Conservation (phyloP, 1,140 invertebrate genomes). For the Dufourea novaeangliae region DNA sequence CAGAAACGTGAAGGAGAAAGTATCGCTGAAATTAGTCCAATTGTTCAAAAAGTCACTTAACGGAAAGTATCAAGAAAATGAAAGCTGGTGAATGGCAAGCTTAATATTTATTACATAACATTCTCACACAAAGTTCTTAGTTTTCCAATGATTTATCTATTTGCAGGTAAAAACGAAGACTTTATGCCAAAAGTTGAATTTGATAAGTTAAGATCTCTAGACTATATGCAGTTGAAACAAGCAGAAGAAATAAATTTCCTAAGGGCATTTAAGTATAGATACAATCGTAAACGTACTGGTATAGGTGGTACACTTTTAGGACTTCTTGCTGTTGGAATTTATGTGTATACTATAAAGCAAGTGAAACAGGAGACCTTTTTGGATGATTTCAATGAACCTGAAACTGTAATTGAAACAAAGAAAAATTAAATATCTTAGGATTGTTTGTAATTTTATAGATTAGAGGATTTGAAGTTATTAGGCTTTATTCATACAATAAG, state of each 20-base stretch:
- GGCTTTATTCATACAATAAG: background rate
- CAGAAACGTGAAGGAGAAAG: background rate
- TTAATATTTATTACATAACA: background rate
- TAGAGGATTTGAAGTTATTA: background rate
- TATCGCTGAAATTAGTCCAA: background rate
- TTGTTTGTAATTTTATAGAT: conserved; percentile 9
- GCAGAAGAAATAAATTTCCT: conserved; percentile 88
- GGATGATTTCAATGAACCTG: conserved; percentile 92
- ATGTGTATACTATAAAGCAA: conserved; percentile 90
- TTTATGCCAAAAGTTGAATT: conserved; percentile 83
- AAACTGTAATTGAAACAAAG: conserved; percentile 79
- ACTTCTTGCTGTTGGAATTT: conserved; percentile 87
- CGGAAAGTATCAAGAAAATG: background rate
- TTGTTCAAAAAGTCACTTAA: background rate
- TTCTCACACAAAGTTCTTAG: too few species aligned
- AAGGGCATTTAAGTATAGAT: conserved; percentile 85
- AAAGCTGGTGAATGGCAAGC: conserved; percentile 30
- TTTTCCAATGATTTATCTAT: conserved; percentile 17
- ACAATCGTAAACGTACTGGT: conserved; percentile 84
- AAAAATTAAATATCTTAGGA: background rate
- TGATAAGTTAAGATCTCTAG: conserved; percentile 83
- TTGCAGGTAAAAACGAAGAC: conserved; percentile 25
- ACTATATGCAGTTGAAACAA: conserved; percentile 89
- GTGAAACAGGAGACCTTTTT: conserved; percentile 93
- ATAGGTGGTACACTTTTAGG: conserved; percentile 84